These are phyloP conservation scores for Ormyrus pomaceus DNA, from an alignment of 2,888 invertebrate species.

Conservation along the genomic window DNA sequence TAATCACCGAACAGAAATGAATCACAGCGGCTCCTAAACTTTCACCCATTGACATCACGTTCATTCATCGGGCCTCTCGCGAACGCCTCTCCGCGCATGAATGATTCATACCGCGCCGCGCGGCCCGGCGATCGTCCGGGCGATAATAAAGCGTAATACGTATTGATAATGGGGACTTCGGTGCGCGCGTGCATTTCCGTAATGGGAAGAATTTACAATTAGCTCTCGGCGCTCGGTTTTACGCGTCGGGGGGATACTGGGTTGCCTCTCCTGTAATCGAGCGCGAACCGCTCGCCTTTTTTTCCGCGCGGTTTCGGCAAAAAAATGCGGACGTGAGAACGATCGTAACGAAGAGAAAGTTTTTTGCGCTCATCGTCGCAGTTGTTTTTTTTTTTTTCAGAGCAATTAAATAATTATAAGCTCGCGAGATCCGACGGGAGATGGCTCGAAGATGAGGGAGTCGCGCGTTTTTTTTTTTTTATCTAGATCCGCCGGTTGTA, in stretches of 20 bases:
- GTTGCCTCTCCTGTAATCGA: slow-evolving; percentile 36
- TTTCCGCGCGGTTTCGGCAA: neutral
- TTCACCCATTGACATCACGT: too few relatives aligned
- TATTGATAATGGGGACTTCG: neutral
- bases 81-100: neutral
- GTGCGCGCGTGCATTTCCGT: slow-evolving; percentile 6
- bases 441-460: too few relatives aligned
- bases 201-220: slow-evolving; percentile 33
- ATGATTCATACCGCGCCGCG: slow-evolving; percentile 26
- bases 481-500: neutral
- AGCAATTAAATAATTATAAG: slow-evolving; percentile 12
- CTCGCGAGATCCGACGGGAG: neutral
- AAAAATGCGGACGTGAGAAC: slow-evolving; percentile 50
- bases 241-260: slow-evolving; percentile 12
- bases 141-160: slow-evolving; percentile 22
- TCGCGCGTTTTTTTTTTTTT: neutral
- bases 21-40: too few relatives aligned
- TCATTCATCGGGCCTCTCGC: too few relatives aligned
- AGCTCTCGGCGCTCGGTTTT: neutral
- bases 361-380: slow-evolving; percentile 21
- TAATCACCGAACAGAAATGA: too few relatives aligned
- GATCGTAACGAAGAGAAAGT: slow-evolving; percentile 39
- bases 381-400: slow-evolving; percentile 30
- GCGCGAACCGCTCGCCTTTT: neutral
- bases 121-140: slow-evolving; percentile 5